A percentile compares a stretch with the other conserved stretches of the same genome.
Evolutionary conservation across 23 tunicate species (phyloP).

Genomic region (Ciona savignyi): DNA sequence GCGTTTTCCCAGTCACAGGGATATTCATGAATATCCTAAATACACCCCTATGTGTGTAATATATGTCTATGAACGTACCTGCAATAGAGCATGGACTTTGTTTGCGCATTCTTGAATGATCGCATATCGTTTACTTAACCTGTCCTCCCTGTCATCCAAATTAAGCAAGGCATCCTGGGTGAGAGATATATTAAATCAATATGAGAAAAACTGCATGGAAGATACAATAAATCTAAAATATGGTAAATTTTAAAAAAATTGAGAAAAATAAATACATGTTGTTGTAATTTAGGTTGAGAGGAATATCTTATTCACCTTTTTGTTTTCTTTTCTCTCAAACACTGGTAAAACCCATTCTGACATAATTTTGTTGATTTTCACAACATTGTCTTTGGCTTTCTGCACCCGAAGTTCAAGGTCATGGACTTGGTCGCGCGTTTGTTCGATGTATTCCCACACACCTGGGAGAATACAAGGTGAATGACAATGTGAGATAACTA

Average conservation of each 20-base stretch:
- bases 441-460: constrained; percentile 91
- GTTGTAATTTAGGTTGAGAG: no score
- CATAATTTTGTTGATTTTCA: constrained; percentile 76
- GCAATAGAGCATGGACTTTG: constrained; percentile 52
- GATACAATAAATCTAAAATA: background rate
- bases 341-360: constrained; percentile 75
- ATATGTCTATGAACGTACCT: background rate
- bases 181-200: background rate
- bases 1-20: no score
- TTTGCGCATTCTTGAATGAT: constrained; percentile 66
- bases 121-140: constrained; percentile 52
- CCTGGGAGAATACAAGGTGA: constrained; percentile 32
- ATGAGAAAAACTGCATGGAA: background rate
- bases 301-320: constrained; percentile 24
- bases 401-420: constrained; percentile 81
- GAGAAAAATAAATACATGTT: background rate
- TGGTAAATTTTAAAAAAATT: no score
- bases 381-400: constrained; percentile 89
- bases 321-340: constrained; percentile 78
- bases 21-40: no score
- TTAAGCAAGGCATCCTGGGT: constrained; percentile 65
- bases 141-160: constrained; percentile 74
- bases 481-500: no score
- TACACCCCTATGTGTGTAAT: background rate
- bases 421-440: constrained; percentile 65